Conservation (phyloP, 2,888 invertebrate genomes). For the Willowsia nigromaculata region DNA sequence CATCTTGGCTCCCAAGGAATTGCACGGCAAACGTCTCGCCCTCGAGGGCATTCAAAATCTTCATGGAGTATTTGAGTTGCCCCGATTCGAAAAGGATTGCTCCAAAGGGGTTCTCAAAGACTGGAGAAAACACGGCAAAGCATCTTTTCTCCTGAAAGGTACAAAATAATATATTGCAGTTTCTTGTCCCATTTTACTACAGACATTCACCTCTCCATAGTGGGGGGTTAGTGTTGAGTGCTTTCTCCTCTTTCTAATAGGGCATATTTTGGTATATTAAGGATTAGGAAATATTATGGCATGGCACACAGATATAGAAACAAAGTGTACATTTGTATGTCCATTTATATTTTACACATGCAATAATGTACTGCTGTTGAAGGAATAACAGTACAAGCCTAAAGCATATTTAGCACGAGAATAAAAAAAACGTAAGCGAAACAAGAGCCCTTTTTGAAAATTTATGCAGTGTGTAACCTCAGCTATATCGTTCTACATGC, state of each 20-base stretch:
- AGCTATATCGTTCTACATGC: not conserved
- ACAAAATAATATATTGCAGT: conserved; percentile 46
- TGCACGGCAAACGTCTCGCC: conserved; percentile 79
- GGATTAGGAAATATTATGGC: too few species aligned
- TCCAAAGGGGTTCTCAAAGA: conserved; percentile 79
- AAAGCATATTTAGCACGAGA: too few species aligned
- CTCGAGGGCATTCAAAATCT: conserved; percentile 78
- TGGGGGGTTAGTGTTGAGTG: not conserved
- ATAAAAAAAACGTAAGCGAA: not conserved
- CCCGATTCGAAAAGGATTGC: conserved; percentile 78
- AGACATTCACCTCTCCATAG: conserved; percentile 45
- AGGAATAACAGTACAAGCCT: too few species aligned
- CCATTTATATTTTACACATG: too few species aligned
- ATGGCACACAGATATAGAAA: too few species aligned
- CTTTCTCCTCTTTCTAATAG: not conserved
- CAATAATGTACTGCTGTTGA: too few species aligned
- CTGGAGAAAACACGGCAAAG: conserved; percentile 78
- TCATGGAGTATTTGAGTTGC: conserved; percentile 78
- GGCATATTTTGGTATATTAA: too few species aligned
- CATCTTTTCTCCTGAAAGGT: conserved; percentile 77
- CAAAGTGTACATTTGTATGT: too few species aligned
- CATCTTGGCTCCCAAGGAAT: conserved; percentile 78
- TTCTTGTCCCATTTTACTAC: conserved; percentile 43
- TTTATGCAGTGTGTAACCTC: conserved; percentile 29
- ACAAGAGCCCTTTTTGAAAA: not conserved